Evolutionary conservation across 2,888 invertebrate genomes (phyloP).

Genomic region (Nezara viridula): DNA sequence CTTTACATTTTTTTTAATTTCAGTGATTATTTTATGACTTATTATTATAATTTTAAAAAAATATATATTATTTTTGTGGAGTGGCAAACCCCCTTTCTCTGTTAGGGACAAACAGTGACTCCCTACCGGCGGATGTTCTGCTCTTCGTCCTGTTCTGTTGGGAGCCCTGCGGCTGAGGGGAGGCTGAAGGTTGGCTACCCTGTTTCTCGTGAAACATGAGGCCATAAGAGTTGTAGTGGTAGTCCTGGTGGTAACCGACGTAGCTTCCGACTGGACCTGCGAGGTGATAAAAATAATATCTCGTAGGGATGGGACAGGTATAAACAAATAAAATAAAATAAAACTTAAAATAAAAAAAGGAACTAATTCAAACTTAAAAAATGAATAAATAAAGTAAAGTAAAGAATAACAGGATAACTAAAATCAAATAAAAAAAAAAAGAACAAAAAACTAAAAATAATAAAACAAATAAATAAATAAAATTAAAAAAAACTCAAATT

Average conservation of each 20-base stretch:
- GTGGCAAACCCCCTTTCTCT: conserved; percentile 52
- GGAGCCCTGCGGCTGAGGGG: conserved; percentile 60
- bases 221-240: conserved; percentile 64
- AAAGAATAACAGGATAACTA: conserved; percentile 49
- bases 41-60: neutral
- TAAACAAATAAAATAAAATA: conserved; percentile 58
- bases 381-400: conserved; percentile 9
- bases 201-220: conserved; percentile 63
- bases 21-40: neutral
- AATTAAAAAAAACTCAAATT: conserved; percentile 30
- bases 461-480: conserved; percentile 41
- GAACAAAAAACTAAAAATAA: neutral
- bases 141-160: conserved; percentile 62
- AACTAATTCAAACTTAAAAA: conserved; percentile 34
- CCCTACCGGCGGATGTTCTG: conserved; percentile 64
- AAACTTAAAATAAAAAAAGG: conserved; percentile 51
- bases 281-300: conserved; percentile 43
- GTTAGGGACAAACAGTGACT: conserved; percentile 47
- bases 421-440: conserved; percentile 55
- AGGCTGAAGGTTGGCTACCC: conserved; percentile 59
- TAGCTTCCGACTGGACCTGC: conserved; percentile 60
- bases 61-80: neutral
- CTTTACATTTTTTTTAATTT: no score
- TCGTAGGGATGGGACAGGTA: conserved; percentile 49
- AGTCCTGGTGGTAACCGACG: conserved; percentile 64